Evolutionary conservation across 2,113 vertebrate species (phyloP).

Genomic region (Brachypodius melanocephalos): DNA sequence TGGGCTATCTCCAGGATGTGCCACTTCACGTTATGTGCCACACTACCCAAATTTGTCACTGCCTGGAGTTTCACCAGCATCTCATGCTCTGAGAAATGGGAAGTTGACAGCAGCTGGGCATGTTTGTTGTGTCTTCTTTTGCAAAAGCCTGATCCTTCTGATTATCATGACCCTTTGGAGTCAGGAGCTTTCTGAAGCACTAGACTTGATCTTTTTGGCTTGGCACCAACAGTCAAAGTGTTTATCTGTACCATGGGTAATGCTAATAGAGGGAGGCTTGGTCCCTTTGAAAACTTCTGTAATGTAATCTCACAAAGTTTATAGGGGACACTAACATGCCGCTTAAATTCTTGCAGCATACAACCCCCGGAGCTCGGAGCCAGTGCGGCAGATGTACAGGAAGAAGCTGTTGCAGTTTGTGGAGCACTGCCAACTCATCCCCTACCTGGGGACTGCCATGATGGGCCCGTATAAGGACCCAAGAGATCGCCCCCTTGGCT

Average conservation of each 20-base stretch:
- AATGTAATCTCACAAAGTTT: fast-evolving
- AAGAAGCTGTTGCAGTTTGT: slow-evolving; percentile 81
- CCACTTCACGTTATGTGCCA: fast-evolving
- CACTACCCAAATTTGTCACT: fast-evolving
- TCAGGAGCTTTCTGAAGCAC: neutral
- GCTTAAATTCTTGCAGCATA: slow-evolving; percentile 74
- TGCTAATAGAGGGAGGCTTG: fast-evolving
- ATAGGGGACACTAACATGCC: neutral
- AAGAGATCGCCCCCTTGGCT: slow-evolving; percentile 73
- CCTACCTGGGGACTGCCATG: slow-evolving; percentile 83
- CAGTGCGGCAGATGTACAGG: slow-evolving; percentile 77
- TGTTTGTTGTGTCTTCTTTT: neutral
- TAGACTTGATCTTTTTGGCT: neutral
- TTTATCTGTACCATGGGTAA: fast-evolving
- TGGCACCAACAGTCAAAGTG: neutral
- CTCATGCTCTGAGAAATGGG: fast-evolving
- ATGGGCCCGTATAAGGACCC: slow-evolving; percentile 73
- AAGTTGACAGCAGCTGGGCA: neutral
- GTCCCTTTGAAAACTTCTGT: neutral
- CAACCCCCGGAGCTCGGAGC: slow-evolving; percentile 78
- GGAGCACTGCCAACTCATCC: slow-evolving; percentile 85
- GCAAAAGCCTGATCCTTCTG: neutral
- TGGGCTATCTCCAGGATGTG: neutral
- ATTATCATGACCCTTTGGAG: fast-evolving
- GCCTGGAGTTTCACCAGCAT: neutral